A percentile compares a stretch with the other conserved stretches of the same genome.
These are phyloP conservation scores for Lithosia quadra DNA, from an alignment of 2,888 invertebrate species.

Conservation along the genomic window DNA sequence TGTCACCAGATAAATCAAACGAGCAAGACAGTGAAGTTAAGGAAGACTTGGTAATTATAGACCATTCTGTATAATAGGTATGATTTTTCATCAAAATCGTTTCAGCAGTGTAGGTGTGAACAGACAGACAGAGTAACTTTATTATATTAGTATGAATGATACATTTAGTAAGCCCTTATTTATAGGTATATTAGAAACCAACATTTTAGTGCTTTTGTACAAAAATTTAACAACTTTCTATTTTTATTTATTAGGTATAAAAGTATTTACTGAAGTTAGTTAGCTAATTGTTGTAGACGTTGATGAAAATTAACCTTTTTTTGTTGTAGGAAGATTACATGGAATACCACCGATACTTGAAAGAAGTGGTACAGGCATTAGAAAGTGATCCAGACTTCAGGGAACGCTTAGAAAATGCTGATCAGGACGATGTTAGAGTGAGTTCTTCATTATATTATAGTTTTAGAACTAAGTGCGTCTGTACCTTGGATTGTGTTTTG, in stretches of 20 bases:
- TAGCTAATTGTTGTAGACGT: neutral
- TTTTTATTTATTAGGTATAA: neutral
- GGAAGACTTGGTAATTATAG: conserved; percentile 78
- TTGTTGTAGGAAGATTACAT: conserved; percentile 83
- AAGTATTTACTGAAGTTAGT: no score
- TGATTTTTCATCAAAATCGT: conserved; percentile 2
- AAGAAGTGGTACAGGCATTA: conserved; percentile 95
- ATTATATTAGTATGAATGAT: no score
- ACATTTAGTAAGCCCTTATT: no score
- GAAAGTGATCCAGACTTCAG: conserved; percentile 96
- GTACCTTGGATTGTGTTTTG: no score
- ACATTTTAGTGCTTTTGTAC: no score
- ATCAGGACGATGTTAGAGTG: conserved; percentile 94
- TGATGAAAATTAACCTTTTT: neutral
- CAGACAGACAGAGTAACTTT: no score
- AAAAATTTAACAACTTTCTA: neutral
- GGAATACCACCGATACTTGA: conserved; percentile 95
- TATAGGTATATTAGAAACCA: no score
- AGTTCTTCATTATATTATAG: conserved; percentile 50
- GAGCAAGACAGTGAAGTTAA: conserved; percentile 80
- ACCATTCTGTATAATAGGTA: no score
- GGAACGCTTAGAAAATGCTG: conserved; percentile 92
- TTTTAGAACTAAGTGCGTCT: no score
- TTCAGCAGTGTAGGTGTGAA: no score
- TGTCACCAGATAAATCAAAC: conserved; percentile 81